Conservation (phyloP, 2,113 vertebrate species). For the crab-eating macaque (Macaca fascicularis) region DNA sequence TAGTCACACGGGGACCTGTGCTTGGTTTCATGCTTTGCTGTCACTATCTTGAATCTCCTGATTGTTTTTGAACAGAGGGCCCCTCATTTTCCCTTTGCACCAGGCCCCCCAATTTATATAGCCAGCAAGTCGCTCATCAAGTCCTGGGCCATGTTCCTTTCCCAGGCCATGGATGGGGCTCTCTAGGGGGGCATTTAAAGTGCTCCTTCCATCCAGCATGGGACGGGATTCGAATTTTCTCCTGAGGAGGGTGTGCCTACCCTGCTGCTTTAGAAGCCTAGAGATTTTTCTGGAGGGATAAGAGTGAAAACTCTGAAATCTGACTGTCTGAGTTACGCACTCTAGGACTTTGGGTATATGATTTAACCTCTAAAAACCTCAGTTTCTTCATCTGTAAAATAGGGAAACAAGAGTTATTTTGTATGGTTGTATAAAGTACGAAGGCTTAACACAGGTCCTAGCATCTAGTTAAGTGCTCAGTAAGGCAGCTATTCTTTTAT, state of each 20-base stretch:
- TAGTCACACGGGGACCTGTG: background rate
- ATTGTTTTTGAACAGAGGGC: background rate
- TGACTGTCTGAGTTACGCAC: background rate
- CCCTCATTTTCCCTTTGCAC: background rate
- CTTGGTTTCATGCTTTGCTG: background rate
- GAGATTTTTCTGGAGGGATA: background rate
- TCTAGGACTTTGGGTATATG: background rate
- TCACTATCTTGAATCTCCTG: too few species aligned
- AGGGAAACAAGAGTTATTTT: background rate
- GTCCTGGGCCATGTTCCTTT: background rate
- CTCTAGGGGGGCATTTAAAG: background rate
- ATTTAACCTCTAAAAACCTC: background rate
- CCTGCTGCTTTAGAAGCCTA: background rate
- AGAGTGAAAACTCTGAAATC: background rate
- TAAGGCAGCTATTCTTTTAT: background rate
- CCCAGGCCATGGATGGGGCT: background rate
- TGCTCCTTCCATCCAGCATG: background rate
- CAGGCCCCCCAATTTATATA: background rate
- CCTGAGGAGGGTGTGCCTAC: background rate
- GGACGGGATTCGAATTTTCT: background rate
- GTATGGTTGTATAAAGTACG: background rate
- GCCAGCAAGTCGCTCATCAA: background rate
- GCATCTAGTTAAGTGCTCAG: background rate
- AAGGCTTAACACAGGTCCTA: background rate
- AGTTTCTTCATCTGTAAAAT: background rate